These are phyloP conservation scores for Hedya salicella DNA, from an alignment of 2,888 invertebrate genomes.

Conservation along the genomic window DNA sequence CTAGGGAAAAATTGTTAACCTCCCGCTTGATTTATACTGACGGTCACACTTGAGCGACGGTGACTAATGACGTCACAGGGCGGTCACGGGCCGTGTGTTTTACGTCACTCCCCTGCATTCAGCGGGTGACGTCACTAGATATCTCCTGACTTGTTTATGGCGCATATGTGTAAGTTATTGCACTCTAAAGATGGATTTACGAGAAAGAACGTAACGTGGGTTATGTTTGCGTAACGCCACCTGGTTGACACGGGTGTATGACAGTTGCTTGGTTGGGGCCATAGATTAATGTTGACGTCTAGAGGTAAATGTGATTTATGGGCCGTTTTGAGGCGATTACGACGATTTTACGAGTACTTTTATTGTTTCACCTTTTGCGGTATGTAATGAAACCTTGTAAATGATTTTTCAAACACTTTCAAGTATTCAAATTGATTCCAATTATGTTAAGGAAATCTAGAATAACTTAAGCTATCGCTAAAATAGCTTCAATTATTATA, in stretches of 20 bases:
- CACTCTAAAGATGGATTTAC: slow-evolving; percentile 65
- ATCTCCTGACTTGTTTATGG: slow-evolving; percentile 50
- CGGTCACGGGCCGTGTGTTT: slow-evolving; percentile 69
- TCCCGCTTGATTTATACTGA: slow-evolving; percentile 66
- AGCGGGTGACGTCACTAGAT: slow-evolving; percentile 39
- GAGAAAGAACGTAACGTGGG: slow-evolving; percentile 51
- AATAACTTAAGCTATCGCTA: too few relatives aligned
- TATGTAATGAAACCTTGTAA: too few relatives aligned
- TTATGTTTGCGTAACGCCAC: slow-evolving; percentile 35
- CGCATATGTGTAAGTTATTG: slow-evolving; percentile 68
- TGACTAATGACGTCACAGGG: slow-evolving; percentile 74
- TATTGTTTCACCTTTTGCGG: too few relatives aligned
- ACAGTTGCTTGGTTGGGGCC: slow-evolving; percentile 38
- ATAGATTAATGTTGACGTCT: slow-evolving; percentile 36
- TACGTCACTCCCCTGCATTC: slow-evolving; percentile 61
- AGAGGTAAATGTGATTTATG: slow-evolving; percentile 27
- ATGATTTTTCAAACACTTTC: too few relatives aligned
- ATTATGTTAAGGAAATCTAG: too few relatives aligned
- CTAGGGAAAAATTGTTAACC: slow-evolving; percentile 48
- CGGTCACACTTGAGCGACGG: slow-evolving; percentile 66
- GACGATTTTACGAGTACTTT: too few relatives aligned
- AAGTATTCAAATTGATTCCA: too few relatives aligned
- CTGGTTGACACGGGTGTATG: slow-evolving; percentile 38
- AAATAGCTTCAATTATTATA: too few relatives aligned
- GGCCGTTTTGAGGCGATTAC: not conserved